Conservation (phyloP, 2,888 invertebrate species). For the Melanostoma scalare region DNA sequence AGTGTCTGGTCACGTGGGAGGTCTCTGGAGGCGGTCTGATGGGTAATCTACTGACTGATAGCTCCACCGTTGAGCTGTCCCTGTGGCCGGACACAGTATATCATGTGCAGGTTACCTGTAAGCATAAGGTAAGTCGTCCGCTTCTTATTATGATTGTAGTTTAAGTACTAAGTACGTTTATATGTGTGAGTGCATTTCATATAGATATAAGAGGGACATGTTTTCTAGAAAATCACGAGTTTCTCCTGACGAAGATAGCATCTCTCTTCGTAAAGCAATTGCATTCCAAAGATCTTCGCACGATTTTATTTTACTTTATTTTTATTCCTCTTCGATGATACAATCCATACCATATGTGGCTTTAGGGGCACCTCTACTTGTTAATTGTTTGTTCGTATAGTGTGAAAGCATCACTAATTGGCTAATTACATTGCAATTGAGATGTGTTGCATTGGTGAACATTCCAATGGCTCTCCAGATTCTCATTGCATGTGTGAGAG, state of each 20-base stretch:
- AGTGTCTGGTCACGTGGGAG: slow-evolving; percentile 92
- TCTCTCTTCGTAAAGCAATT: slow-evolving; percentile 47
- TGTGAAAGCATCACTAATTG: slow-evolving; percentile 79
- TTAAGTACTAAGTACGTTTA: neutral
- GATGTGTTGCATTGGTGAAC: slow-evolving; percentile 65
- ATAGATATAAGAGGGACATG: slow-evolving; percentile 57
- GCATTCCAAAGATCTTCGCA: slow-evolving; percentile 71
- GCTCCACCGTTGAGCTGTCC: slow-evolving; percentile 89
- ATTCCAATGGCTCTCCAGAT: slow-evolving; percentile 42
- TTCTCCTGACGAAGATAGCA: slow-evolving; percentile 57
- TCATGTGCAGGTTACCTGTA: slow-evolving; percentile 88
- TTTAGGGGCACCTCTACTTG: slow-evolving; percentile 57
- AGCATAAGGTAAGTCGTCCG: slow-evolving; percentile 78
- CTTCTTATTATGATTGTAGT: neutral
- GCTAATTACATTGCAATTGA: slow-evolving; percentile 76
- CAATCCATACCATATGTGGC: slow-evolving; percentile 15
- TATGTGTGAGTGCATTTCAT: neutral
- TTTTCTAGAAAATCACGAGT: slow-evolving; percentile 70
- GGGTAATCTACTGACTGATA: slow-evolving; percentile 91
- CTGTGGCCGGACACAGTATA: slow-evolving; percentile 92
- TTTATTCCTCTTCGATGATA: slow-evolving; percentile 2
- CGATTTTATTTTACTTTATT: slow-evolving; percentile 48
- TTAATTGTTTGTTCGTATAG: slow-evolving; percentile 73
- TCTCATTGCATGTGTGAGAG: slow-evolving; percentile 48
- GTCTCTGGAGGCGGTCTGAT: slow-evolving; percentile 91